Base-by-base conservation (phyloP, 2,888 invertebrate genomes). In the Mellilla xanthometata region DNA sequence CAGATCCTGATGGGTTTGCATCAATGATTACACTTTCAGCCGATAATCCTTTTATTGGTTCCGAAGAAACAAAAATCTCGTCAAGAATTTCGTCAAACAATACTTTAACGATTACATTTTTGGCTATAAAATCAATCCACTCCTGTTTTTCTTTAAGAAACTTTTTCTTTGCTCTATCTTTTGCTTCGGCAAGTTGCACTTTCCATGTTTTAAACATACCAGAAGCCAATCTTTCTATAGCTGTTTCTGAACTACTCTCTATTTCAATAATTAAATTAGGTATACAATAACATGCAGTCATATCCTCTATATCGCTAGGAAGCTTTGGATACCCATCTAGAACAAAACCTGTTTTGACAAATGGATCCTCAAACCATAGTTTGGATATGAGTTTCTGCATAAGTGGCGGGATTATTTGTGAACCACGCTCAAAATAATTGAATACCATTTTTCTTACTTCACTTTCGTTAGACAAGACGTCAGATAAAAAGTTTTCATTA, bases 281-380 rank as follows among this genome's bases (percentile, higher is more conserved):
- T 36, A 93, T 83, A 23, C 88, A 81, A 61, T 72, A 87, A 55
- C 79, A 72, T 12, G 81, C 60, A 3, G 81, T 46, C 85, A 93
- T 91, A 26, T 87, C 80, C 52, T 91, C 83, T 2, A 91, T 65
- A 67, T 93, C 93, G 34, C 76, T 72, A 3, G 85, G 68, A 45
- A 90, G 69, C 66, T 83, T 91, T 5, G 94, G 94, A 75, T 92
- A 93, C 38, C 91, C 92, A 67, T 93, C 92, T 26, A 94, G 65
- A 27, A 93, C 79, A 63, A 93, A 82, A 3, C 93, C 93, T 10
- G 71, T 75, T 2, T 67, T 60, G 11, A 68, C 72, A 61, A 81
- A 90, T 0, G 92, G 91, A 35, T 85, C 68, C 35, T 87, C 65
- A 60, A 89, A 90, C 93, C 92, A 93, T 15, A 91, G 72, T 19